Base-by-base conservation (phyloP, 2,113 vertebrate genomes). In the Dipodomys stephensi region DNA sequence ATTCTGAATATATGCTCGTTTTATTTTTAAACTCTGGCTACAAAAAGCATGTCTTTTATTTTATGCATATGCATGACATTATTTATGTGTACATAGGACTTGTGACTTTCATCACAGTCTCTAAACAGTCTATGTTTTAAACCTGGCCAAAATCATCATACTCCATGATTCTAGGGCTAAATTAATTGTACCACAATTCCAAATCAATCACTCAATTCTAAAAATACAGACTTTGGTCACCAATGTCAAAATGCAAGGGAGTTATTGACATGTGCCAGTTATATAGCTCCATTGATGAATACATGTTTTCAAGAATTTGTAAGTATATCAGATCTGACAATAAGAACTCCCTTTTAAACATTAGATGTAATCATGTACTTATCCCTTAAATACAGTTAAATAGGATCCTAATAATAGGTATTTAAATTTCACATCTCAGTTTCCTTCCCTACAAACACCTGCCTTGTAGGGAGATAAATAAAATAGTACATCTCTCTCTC, bases 401-500 rank as follows among this genome's bases (percentile, higher is more conserved):
- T 16, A 57, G 53, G 15, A 57, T 57, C 53, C 53, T 57, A 77
- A 77, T 69, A n/a, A 74, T 10, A 44, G 30, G 32, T 82, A 88
- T 53, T 88, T 93, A 87, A 90, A 79, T 49, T 85, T 85, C 60
- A 92, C 90, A 23, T 81, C 46, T 91, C 32, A 57, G n/a, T 91
- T 79, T 95, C n/a, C 9, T 78, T 91, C 69, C 81, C 57, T 78
- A 68, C 72, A 92, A 81, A 57, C 78, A 60, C 15, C 25, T 83
- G 15, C 39, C 62, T 44, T 79, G 4, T 10, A 68, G 28, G 19
- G 12, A 95, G 39, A 95, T 64, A 93, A 76, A 77, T 87, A 67
- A 96, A 46, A 94, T 91, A 93, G 87, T 46, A 28, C 76, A 6
- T 39, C 39, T 39, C 39, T 39, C 39, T 39, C 39, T 39, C 5